These are phyloP conservation scores for Marronus borbonicus DNA, from an alignment of 2,888 invertebrate species.

Conservation along the genomic window DNA sequence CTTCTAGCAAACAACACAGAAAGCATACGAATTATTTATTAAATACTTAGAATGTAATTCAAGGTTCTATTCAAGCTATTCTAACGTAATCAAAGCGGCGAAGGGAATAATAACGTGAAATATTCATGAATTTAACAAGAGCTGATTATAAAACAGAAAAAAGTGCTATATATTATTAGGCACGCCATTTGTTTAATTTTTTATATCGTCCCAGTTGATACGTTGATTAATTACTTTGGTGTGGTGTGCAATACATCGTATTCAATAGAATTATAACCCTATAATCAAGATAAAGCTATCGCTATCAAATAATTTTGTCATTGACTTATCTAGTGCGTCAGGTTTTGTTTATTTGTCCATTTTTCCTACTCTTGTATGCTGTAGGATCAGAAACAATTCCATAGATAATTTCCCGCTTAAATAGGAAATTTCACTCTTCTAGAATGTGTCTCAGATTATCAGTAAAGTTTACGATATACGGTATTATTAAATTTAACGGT, in stretches of 20 bases:
- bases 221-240: constrained; percentile 16
- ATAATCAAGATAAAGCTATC: constrained; percentile 27
- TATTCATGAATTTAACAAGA: too few relatives aligned
- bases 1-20: too few relatives aligned
- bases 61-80: too few relatives aligned
- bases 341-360: constrained; percentile 4
- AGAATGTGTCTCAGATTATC: too few relatives aligned
- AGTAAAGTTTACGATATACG: too few relatives aligned
- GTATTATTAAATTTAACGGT: background rate
- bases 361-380: constrained; percentile 13
- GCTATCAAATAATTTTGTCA: constrained; percentile 16
- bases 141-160: too few relatives aligned
- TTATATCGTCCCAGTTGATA: background rate
- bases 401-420: constrained; percentile 9
- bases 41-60: too few relatives aligned
- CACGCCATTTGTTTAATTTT: background rate
- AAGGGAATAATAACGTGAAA: too few relatives aligned
- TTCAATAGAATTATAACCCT: constrained; percentile 22
- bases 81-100: too few relatives aligned
- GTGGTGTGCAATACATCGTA: constrained; percentile 32
- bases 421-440: background rate
- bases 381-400: constrained; percentile 33
- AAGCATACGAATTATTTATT: too few relatives aligned
- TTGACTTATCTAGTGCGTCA: constrained; percentile 2
- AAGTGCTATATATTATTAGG: background rate